Conservation (phyloP, 2,888 invertebrate genomes). For the Diplazon laetatorius region DNA sequence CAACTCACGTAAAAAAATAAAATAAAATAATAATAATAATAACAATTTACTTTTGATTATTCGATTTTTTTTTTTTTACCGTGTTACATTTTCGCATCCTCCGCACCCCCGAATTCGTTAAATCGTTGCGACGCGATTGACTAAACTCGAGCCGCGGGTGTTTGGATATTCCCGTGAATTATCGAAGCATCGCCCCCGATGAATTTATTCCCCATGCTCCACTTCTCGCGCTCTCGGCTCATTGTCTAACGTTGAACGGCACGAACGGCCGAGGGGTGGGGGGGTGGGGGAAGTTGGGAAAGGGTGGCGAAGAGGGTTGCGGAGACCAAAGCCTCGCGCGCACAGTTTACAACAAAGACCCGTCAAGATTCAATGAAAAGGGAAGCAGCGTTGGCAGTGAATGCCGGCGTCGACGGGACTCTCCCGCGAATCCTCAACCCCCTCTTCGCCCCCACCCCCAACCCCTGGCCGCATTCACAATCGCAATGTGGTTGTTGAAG, state of each 20-base stretch:
- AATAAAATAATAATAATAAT: no score
- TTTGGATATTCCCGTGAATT: constrained; percentile 43
- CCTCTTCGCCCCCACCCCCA: no score
- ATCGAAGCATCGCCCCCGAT: constrained; percentile 50
- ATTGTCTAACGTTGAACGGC: constrained; percentile 53
- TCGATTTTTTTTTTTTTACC: neutral
- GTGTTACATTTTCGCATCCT: no score
- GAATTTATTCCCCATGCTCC: constrained; percentile 43
- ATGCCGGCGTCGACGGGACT: constrained; percentile 35
- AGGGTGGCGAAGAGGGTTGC: neutral
- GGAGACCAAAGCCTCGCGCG: constrained; percentile 6
- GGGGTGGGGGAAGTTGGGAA: neutral
- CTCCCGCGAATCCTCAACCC: constrained; percentile 30
- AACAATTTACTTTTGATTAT: no score
- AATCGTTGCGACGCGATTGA: no score
- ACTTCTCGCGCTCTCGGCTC: constrained; percentile 33
- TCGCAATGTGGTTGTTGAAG: constrained; percentile 18
- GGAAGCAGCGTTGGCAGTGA: constrained; percentile 34
- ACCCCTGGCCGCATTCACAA: no score
- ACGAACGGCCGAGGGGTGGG: no score
- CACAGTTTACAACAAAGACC: constrained; percentile 49
- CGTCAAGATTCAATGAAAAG: constrained; percentile 55
- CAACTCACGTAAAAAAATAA: no score
- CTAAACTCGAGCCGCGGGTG: no score
- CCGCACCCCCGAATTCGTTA: no score